Evolutionary conservation across 2,797 vertebrate genomes (phyloP).

Genomic region (Hydrocynus forskahlii): DNA sequence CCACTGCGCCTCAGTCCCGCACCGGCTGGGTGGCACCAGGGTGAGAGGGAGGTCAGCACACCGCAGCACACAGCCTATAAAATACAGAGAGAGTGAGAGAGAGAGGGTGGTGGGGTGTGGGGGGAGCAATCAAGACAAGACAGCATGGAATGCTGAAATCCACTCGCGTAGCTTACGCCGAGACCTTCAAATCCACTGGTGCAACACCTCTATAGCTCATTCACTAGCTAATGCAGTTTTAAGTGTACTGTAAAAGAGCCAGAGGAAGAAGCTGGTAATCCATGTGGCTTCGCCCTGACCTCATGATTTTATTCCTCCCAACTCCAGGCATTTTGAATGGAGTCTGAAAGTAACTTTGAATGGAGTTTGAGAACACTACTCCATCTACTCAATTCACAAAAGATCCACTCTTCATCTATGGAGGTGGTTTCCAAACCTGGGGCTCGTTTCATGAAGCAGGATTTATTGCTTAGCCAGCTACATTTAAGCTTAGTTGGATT

Average conservation of each 20-base stretch:
- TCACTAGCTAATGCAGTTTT: slow-evolving; percentile 29
- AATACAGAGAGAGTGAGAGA: slow-evolving; percentile 65
- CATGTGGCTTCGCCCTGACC: slow-evolving; percentile 18
- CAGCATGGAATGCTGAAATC: not conserved
- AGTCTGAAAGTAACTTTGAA: slow-evolving; percentile 21
- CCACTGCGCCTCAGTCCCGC: slow-evolving; percentile 76
- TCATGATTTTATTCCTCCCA: slow-evolving; percentile 21
- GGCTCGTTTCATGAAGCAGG: too few relatives aligned
- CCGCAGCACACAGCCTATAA: slow-evolving; percentile 82
- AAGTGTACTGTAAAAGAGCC: slow-evolving; percentile 10
- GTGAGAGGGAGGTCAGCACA: slow-evolving; percentile 81
- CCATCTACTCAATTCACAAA: slow-evolving; percentile 6
- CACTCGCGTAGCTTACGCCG: slow-evolving; percentile 14
- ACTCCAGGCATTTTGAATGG: not conserved
- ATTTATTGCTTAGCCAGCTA: too few relatives aligned
- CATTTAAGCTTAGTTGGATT: too few relatives aligned
- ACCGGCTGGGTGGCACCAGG: slow-evolving; percentile 87
- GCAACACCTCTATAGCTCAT: slow-evolving; percentile 25
- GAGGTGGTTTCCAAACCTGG: not conserved
- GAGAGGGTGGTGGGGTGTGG: too few relatives aligned
- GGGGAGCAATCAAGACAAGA: slow-evolving; percentile 18
- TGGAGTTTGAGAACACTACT: not conserved
- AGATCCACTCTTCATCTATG: slow-evolving; percentile 3
- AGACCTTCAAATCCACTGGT: slow-evolving; percentile 26
- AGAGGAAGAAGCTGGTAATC: slow-evolving; percentile 11